Percentiles rank a stretch among this genome's conserved stretches.
phyloP scores from a whole-genome alignment of 2,888 invertebrate genomes.

The Tetheella fluctuosa region DNA sequence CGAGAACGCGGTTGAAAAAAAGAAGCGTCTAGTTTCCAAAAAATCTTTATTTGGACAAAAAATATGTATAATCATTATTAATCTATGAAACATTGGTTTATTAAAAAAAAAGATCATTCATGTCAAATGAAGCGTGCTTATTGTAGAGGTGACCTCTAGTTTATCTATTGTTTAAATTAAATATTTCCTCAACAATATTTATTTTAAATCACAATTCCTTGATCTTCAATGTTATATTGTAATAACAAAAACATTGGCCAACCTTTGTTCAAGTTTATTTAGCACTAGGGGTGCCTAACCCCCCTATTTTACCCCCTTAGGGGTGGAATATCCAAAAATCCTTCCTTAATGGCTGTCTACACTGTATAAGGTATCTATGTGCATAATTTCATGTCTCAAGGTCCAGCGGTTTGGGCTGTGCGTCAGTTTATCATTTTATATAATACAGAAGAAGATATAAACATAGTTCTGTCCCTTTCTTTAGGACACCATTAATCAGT shows the following conservation, averaged over 20 bases:
- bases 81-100: background rate
- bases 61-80: background rate
- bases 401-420: too few relatives aligned
- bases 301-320: too few relatives aligned
- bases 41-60: background rate
- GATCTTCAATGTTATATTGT: conserved; percentile 3
- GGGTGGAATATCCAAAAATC: too few relatives aligned
- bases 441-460: too few relatives aligned
- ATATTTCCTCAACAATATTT: conserved; percentile 3
- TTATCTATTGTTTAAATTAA: conserved; percentile 5
- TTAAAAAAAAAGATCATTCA: background rate
- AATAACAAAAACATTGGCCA: background rate
- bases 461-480: background rate
- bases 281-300: background rate
- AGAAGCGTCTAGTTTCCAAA: too few relatives aligned
- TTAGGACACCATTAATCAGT: background rate
- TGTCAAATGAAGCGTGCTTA: background rate
- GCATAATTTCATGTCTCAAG: too few relatives aligned
- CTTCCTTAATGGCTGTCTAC: too few relatives aligned
- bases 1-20: too few relatives aligned
- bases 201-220: background rate
- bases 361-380: too few relatives aligned
- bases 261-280: too few relatives aligned
- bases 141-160: background rate
- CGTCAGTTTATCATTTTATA: too few relatives aligned